Evolutionary conservation across 2,888 invertebrate species (phyloP), one percentile per base, ranked within the genome.

Genomic region (Idaea dimidiata): DNA sequence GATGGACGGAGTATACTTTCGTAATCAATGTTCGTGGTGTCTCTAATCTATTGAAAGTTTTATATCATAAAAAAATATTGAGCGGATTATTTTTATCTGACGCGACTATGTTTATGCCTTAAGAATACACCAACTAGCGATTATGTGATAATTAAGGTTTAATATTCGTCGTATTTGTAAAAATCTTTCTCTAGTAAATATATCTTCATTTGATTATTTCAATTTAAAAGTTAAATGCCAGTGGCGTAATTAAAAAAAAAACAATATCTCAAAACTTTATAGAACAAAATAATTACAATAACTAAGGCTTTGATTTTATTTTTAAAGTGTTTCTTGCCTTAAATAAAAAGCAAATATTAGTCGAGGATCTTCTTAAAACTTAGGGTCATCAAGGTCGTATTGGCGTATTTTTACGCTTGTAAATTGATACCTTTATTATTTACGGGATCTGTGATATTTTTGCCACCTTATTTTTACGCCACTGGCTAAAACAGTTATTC

Each of bases 61-160:
- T 17, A 54, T 17, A 17, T 54, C n/a, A 17, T 54, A 54, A 54
- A 17, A 54, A 54, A 17, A 16, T 17, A 17, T 56, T 17, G 18
- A 18, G 14, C 17, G 18, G 17, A 17, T 18, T 16, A 56, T 58
- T 17, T 57, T 6, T 59, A 17, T 60, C 58, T 62, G 64, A 66
- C 60, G 66, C 68, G 43, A 43, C 43, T 67, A 65, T 58, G 65
- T 70, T 72, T 69, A 73, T 79, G 80, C 80, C 81, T 80, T 80
- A 79, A 70, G 69, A 75, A 73, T 79, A 83, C 84, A 83, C 84
- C 84, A 84, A 84, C 72, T 83, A 81, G 79, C 73, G 72, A 76
- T 75, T 75, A 74, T 65, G 59, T 59, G 43, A 61, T 66, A 59
- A 60, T 57, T 61, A 18, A 58, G 57, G 57, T 60, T 54, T 60